phyloP scores from a whole-genome alignment of 1,140 invertebrate genomes.

The Mamestra configurata region DNA sequence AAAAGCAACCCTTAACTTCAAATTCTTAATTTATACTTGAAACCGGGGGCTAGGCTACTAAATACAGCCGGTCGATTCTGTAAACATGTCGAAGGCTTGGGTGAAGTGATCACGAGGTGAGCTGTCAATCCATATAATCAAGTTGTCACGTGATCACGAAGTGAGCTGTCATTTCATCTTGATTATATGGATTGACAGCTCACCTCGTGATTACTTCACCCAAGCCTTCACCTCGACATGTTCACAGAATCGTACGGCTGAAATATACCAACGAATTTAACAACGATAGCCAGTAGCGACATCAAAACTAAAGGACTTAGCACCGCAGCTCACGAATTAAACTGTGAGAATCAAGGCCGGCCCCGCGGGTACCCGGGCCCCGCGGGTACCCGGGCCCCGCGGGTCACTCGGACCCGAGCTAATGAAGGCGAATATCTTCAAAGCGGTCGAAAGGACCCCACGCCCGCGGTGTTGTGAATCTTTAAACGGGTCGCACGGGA shows the following conservation, averaged over 20 bases:
- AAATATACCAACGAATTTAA: constrained; percentile 5
- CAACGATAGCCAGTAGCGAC: constrained; percentile 16
- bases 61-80: too few relatives aligned
- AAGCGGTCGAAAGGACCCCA: constrained; percentile 74
- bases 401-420: constrained; percentile 74
- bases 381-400: constrained; percentile 74
- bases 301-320: constrained; percentile 32
- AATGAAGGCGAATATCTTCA: constrained; percentile 85
- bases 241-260: too few relatives aligned
- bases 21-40: background rate
- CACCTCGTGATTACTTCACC: too few relatives aligned
- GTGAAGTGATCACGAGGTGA: too few relatives aligned
- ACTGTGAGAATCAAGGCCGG: constrained; percentile 48
- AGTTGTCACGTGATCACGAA: too few relatives aligned
- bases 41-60: background rate
- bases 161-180: too few relatives aligned
- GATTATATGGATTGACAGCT: too few relatives aligned
- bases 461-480: constrained; percentile 80
- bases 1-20: background rate
- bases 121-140: too few relatives aligned
- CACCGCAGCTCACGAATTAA: constrained; percentile 39
- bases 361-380: constrained; percentile 74
- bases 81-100: too few relatives aligned
- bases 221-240: too few relatives aligned
- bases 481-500: constrained; percentile 79